A percentile compares a stretch with the other conserved stretches of the same genome.
Conservation (phyloP, 2,797 vertebrate genomes). For the Tauraco hartlaubi region DNA sequence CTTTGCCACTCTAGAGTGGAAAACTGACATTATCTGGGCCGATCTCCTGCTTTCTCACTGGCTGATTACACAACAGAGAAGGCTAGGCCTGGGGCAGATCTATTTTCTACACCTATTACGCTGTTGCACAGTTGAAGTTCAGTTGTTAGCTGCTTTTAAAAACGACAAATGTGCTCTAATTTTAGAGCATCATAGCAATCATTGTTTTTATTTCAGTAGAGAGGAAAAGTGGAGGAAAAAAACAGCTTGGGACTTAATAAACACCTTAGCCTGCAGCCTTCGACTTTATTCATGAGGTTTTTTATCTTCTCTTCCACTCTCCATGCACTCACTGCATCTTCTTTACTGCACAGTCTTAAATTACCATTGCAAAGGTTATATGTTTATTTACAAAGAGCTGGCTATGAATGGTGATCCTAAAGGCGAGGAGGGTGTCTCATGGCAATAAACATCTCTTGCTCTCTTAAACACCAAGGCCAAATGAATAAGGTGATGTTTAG, state of each 20-base stretch:
- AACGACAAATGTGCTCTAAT: slow-evolving; percentile 77
- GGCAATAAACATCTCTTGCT: slow-evolving; percentile 77
- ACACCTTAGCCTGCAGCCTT: slow-evolving; percentile 81
- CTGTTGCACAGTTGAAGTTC: slow-evolving; percentile 43
- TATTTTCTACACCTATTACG: slow-evolving; percentile 60
- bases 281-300: slow-evolving; percentile 83
- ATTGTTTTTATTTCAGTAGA: slow-evolving; percentile 81
- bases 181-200: slow-evolving; percentile 74
- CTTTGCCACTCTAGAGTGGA: neutral
- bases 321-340: slow-evolving; percentile 71
- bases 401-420: slow-evolving; percentile 73
- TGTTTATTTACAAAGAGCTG: slow-evolving; percentile 84
- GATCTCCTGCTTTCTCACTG: slow-evolving; percentile 33
- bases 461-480: slow-evolving; percentile 74
- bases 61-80: slow-evolving; percentile 48
- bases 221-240: slow-evolving; percentile 71
- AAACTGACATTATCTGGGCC: slow-evolving; percentile 39
- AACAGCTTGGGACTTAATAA: slow-evolving; percentile 85
- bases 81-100: slow-evolving; percentile 54
- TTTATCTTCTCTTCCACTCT: slow-evolving; percentile 79
- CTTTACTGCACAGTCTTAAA: slow-evolving; percentile 81
- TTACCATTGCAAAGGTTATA: slow-evolving; percentile 84
- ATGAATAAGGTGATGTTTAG: slow-evolving; percentile 71
- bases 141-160: slow-evolving; percentile 66
- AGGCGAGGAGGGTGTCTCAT: slow-evolving; percentile 71